Base-by-base conservation (phyloP, 2,113 vertebrate species). In the Pantherophis guttatus region DNA sequence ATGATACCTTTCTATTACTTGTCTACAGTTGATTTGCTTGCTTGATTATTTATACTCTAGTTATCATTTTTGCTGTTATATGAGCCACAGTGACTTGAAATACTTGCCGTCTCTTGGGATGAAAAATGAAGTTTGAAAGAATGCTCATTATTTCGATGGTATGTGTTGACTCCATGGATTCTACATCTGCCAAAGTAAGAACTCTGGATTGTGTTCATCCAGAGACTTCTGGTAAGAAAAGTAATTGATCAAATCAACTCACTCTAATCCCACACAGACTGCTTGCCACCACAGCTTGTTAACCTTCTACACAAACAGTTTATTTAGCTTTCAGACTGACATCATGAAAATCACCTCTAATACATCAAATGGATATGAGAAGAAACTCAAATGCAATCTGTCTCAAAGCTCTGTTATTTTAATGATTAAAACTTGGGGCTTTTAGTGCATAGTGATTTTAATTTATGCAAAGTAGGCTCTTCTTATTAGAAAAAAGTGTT, bases 111-210 rank as follows among this genome's bases (percentile, higher is more conserved):
- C 93, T 89, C n/a, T 93, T 90, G 92, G 94, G 94, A 97, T 98
- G 97, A 98, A 98, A 98, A 98, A 98, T 98, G 97, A 98, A 97
- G 97, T 98, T 96, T 97, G 96, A 97, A 98, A 96, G 97, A 98
- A 97, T 97, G 97, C 97, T 98, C 98, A 97, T 98, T 98, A 98
- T 97, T 95, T 97, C 97, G 96, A 96, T 44, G 94, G 96, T 96
- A 96, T 97, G 97, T 97, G 97, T 97, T 97, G 97, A 98, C 97
- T 97, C 94, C 93, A 95, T 96, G 96, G 96, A 98, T 98, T 98
- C 97, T 98, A 98, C 98, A 98, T 96, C 96, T 98, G 98, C 98
- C 97, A 98, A 97, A 96, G 94, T 96, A 94, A 94, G 21, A 97
- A 96, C 93, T 95, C 97, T 98, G 98, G 97, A 96, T 98, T 98